Conservation (phyloP, 2,113 vertebrate species). For the Cromileptes altivelis region DNA sequence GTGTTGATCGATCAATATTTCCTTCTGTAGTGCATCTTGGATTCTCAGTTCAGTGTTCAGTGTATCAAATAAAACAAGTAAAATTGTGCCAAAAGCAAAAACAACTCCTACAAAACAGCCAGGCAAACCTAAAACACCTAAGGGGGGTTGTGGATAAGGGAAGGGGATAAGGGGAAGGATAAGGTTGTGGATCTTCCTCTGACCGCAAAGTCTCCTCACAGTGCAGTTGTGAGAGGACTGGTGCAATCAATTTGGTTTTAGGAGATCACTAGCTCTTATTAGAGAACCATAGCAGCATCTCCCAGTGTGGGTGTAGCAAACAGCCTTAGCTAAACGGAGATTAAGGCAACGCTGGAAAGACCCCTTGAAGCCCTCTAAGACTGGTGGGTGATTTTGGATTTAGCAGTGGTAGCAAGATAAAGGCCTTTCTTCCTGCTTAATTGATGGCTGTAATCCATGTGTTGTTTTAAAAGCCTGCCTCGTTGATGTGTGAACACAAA, state of each 20-base stretch:
- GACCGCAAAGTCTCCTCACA: conserved; percentile 2
- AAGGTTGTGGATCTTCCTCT: neutral
- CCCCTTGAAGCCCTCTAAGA: conserved; percentile 64
- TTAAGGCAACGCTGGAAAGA: conserved; percentile 64
- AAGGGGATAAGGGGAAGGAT: too few relatives aligned
- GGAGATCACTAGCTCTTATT: conserved; percentile 55
- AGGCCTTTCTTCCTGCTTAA: conserved; percentile 73
- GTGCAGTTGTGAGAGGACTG: conserved; percentile 23
- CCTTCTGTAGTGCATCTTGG: neutral
- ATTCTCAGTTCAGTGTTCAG: neutral
- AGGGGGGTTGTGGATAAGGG: too few relatives aligned
- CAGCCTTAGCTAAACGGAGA: conserved; percentile 71
- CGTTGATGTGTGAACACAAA: conserved; percentile 50
- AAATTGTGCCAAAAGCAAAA: conserved; percentile 7
- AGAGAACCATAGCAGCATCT: conserved; percentile 52
- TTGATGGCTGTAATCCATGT: conserved; percentile 79
- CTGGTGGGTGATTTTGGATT: conserved; percentile 77
- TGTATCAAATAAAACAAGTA: conserved; percentile 14
- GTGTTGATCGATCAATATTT: conserved; percentile 4
- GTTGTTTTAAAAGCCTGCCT: conserved; percentile 62
- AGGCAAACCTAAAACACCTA: neutral
- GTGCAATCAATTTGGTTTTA: conserved; percentile 47
- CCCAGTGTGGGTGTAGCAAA: conserved; percentile 66
- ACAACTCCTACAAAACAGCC: neutral
- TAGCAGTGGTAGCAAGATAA: conserved; percentile 71